Evolutionary conservation across 2,888 invertebrate genomes (phyloP).

Genomic region (Ypsolopha sequella): DNA sequence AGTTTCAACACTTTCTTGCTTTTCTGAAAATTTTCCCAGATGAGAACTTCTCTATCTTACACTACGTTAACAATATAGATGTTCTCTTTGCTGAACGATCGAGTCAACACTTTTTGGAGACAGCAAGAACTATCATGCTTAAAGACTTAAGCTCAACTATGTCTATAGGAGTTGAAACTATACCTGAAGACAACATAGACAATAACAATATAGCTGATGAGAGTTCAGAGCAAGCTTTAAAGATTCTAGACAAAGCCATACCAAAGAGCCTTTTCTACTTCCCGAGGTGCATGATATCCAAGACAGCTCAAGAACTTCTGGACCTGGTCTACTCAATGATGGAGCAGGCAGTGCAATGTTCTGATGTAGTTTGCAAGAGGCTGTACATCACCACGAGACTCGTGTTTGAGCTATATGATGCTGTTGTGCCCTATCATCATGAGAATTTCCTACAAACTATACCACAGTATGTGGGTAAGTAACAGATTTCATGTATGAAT

Average conservation of each 20-base stretch:
- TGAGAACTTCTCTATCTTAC: conserved; percentile 69
- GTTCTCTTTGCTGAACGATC: conserved; percentile 82
- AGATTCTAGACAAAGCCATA: conserved; percentile 47
- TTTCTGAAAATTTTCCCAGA: conserved; percentile 70
- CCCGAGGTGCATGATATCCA: conserved; percentile 71
- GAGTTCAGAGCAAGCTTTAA: conserved; percentile 40
- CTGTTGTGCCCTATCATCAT: conserved; percentile 84
- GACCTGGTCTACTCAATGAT: conserved; percentile 75
- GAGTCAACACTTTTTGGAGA: conserved; percentile 76
- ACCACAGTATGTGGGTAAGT: conserved; percentile 87
- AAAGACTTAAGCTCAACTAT: conserved; percentile 84
- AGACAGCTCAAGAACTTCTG: conserved; percentile 74
- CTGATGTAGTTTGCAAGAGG: conserved; percentile 73
- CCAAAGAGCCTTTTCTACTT: conserved; percentile 60
- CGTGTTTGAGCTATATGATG: conserved; percentile 82
- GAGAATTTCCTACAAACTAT: conserved; percentile 83
- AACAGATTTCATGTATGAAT: background rate
- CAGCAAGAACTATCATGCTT: conserved; percentile 80
- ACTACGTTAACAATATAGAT: conserved; percentile 82
- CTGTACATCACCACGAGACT: conserved; percentile 78
- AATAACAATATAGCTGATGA: conserved; percentile 14
- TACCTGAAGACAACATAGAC: conserved; percentile 21
- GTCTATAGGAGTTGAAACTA: conserved; percentile 62
- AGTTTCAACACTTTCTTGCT: conserved; percentile 75
- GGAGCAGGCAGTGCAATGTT: conserved; percentile 73